Evolutionary conservation across 2,888 invertebrate genomes (phyloP).

Genomic region (Diplolepis rosae): DNA sequence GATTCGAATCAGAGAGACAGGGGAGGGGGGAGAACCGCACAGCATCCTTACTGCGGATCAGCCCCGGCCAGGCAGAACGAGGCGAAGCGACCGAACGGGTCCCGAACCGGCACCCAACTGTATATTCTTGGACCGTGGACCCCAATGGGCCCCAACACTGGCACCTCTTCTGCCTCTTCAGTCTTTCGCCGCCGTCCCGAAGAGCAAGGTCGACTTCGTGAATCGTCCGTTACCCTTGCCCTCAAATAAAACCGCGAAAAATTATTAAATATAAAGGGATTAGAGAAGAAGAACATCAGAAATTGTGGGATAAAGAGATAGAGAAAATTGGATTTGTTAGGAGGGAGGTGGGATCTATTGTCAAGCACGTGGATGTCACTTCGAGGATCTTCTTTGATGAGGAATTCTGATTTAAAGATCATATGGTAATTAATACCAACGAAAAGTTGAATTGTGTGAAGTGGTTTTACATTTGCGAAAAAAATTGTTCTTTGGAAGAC

Average conservation of each 20-base stretch:
- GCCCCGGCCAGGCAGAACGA: slow-evolving; percentile 50
- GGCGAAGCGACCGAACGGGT: slow-evolving; percentile 67
- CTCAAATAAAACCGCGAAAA: neutral
- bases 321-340: neutral
- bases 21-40: slow-evolving; percentile 51
- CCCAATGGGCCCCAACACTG: slow-evolving; percentile 60
- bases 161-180: slow-evolving; percentile 64
- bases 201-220: slow-evolving; percentile 58
- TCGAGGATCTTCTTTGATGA: no score
- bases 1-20: slow-evolving; percentile 39
- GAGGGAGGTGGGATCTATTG: neutral
- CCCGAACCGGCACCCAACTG: slow-evolving; percentile 57
- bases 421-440: neutral
- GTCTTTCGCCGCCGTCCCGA: slow-evolving; percentile 69
- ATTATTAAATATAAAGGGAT: neutral
- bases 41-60: slow-evolving; percentile 59
- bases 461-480: no score
- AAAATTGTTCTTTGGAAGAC: no score
- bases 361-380: no score
- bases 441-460: no score
- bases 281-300: no score
- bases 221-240: neutral
- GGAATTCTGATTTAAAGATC: neutral
- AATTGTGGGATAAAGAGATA: neutral
- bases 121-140: slow-evolving; percentile 50